Evolutionary conservation across 1,140 invertebrate species (phyloP).

Genomic region (Nephila pilipes): DNA sequence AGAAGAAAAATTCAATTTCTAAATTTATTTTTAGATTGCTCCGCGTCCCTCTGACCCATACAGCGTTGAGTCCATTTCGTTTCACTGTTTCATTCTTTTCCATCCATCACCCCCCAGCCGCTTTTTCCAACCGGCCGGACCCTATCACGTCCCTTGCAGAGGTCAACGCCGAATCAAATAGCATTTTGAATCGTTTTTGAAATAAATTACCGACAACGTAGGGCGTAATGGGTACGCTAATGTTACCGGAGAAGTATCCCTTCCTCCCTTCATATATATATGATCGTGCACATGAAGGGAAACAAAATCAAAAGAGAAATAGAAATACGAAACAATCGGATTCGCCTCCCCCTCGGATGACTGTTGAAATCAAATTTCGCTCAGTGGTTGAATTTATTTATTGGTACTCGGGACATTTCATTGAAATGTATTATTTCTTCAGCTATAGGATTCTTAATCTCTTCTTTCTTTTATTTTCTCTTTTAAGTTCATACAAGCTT

Average conservation of each 20-base stretch:
- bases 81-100: not conserved
- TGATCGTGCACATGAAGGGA: slow-evolving; percentile 18
- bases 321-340: not conserved
- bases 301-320: not conserved
- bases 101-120: slow-evolving; percentile 9
- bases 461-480: not conserved
- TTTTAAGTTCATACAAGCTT: not conserved
- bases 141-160: slow-evolving; percentile 56
- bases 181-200: slow-evolving; percentile 76
- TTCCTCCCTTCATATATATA: not conserved
- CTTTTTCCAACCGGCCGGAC: slow-evolving; percentile 59
- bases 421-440: slow-evolving; percentile 71
- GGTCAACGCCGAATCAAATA: slow-evolving; percentile 70
- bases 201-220: slow-evolving; percentile 67
- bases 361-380: slow-evolving; percentile 70
- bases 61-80: slow-evolving; percentile 55
- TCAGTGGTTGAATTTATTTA: slow-evolving; percentile 72
- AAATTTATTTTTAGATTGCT: slow-evolving; percentile 70
- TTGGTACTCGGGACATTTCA: slow-evolving; percentile 64
- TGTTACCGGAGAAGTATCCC: slow-evolving; percentile 16
- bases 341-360: slow-evolving; percentile 53
- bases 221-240: slow-evolving; percentile 74
- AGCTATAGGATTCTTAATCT: slow-evolving; percentile 15
- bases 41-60: slow-evolving; percentile 40
- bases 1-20: slow-evolving; percentile 75